Evolutionary conservation across 2,888 invertebrate species (phyloP).

Genomic region (Muschampia plurimacula): DNA sequence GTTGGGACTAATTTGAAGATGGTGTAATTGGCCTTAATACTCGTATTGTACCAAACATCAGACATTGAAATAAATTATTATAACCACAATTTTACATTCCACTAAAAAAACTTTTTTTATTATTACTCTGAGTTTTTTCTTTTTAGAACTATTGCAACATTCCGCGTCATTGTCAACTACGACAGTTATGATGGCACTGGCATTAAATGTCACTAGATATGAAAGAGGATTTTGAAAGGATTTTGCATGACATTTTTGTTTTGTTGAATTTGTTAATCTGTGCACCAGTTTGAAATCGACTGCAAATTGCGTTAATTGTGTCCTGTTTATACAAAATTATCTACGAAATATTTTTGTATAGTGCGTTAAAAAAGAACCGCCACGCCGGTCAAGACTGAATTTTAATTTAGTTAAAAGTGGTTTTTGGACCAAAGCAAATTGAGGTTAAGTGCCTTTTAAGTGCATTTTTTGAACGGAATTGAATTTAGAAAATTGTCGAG

Average conservation of each 20-base stretch:
- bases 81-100: too few species aligned
- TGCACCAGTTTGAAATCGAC: conserved; percentile 29
- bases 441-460: conserved; percentile 5
- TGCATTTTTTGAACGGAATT: conserved; percentile 4
- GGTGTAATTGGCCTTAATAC: too few species aligned
- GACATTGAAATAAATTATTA: too few species aligned
- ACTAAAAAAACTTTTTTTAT: too few species aligned
- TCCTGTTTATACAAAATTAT: conserved; percentile 23
- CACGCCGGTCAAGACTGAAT: conserved; percentile 11
- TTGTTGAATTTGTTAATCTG: neutral
- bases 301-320: conserved; percentile 20
- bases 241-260: neutral
- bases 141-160: too few species aligned
- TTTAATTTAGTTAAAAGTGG: neutral
- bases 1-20: too few species aligned
- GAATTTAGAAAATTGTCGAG: neutral
- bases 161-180: too few species aligned
- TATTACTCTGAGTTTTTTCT: too few species aligned
- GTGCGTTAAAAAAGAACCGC: conserved; percentile 9
- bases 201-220: too few species aligned
- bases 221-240: too few species aligned
- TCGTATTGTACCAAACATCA: too few species aligned
- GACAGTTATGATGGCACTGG: too few species aligned
- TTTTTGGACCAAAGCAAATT: neutral
- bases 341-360: conserved; percentile 23